A percentile compares a stretch with the other conserved stretches of the same genome.
Evolutionary conservation across 2,797 vertebrate genomes (phyloP).

Genomic region (Delichon dasypus): DNA sequence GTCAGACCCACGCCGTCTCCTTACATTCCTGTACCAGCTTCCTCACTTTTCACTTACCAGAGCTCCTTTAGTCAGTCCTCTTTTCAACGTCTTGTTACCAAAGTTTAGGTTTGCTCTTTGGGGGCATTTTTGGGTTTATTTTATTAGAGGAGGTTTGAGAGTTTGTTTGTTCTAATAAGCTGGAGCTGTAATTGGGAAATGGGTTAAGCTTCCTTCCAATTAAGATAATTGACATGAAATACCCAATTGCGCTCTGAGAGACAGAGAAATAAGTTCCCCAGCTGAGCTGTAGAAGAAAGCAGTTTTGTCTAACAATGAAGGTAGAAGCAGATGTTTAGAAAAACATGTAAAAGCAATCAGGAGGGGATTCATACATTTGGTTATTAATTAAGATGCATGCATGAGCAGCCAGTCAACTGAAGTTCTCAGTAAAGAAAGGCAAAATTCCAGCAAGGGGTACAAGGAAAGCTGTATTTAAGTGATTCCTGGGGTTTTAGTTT

Average conservation of each 20-base stretch:
- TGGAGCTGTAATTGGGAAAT: slow-evolving; percentile 70
- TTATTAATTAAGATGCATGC: slow-evolving; percentile 66
- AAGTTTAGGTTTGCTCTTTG: slow-evolving; percentile 19
- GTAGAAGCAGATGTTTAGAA: slow-evolving; percentile 58
- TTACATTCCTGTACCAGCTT: background rate
- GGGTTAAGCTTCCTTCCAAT: slow-evolving; percentile 70
- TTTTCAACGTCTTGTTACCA: background rate
- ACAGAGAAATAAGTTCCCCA: slow-evolving; percentile 36
- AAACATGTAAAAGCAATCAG: slow-evolving; percentile 40
- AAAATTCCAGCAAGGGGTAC: slow-evolving; percentile 5
- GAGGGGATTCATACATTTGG: slow-evolving; percentile 61
- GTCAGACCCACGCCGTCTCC: background rate
- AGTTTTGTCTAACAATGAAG: slow-evolving; percentile 55
- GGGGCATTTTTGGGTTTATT: background rate
- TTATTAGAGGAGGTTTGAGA: slow-evolving; percentile 32
- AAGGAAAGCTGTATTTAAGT: background rate
- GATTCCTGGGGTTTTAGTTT: background rate
- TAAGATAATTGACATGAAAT: slow-evolving; percentile 75
- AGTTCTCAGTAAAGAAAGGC: background rate
- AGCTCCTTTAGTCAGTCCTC: background rate
- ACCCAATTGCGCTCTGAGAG: slow-evolving; percentile 60
- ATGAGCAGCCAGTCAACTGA: slow-evolving; percentile 46
- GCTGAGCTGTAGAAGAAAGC: slow-evolving; percentile 23
- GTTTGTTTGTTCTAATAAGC: slow-evolving; percentile 64
- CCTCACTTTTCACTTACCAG: background rate